Conservation (phyloP, 2,888 invertebrate genomes). For the Acronicta psi region DNA sequence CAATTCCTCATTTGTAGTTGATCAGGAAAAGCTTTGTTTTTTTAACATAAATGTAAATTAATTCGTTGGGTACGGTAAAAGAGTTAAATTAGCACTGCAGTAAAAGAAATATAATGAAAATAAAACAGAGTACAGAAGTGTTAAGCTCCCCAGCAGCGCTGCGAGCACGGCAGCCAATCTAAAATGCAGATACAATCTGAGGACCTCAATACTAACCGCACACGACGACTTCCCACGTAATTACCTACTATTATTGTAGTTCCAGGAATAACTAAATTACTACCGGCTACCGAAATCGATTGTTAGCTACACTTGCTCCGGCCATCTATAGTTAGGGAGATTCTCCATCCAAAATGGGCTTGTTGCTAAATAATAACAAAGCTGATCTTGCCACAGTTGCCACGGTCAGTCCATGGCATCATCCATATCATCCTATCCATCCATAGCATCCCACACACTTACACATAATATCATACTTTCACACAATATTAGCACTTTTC, state of each 20-base stretch:
- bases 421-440: no score
- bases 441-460: no score
- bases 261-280: not conserved
- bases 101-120: slow-evolving; percentile 56
- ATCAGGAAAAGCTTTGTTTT: not conserved
- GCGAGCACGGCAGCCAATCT: slow-evolving; percentile 61
- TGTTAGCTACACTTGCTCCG: not conserved
- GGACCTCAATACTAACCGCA: slow-evolving; percentile 48
- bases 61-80: slow-evolving; percentile 18
- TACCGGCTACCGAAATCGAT: not conserved
- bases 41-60: slow-evolving; percentile 3
- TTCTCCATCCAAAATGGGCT: no score
- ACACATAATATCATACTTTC: no score
- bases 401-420: no score
- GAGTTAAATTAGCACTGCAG: slow-evolving; percentile 34
- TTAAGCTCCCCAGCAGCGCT: slow-evolving; percentile 52
- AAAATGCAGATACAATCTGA: slow-evolving; percentile 67
- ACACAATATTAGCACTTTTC: no score
- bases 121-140: slow-evolving; percentile 48
- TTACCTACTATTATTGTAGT: slow-evolving; percentile 41
- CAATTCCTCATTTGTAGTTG: no score
- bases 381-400: no score
- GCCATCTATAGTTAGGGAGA: no score
- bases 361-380: no score
- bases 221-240: slow-evolving; percentile 33